Conservation (phyloP, 1,140 invertebrate genomes). For the Lordiphosa stackelbergi region DNA sequence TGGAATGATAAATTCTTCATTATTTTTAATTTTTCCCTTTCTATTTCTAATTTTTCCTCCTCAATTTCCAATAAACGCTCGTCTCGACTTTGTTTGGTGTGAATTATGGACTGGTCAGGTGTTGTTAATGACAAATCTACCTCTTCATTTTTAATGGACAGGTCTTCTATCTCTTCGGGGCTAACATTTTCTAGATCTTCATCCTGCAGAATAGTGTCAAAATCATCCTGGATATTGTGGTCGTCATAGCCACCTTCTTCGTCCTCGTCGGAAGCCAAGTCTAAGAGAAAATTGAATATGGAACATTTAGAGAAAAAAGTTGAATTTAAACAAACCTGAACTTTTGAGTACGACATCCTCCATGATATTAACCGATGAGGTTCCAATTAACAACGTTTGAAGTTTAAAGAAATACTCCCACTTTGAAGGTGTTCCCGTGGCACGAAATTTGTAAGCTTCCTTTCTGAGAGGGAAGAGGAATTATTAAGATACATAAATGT, state of each 20-base stretch:
- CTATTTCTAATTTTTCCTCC: conserved; percentile 20
- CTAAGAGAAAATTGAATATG: too few relatives aligned
- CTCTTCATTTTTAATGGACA: background rate
- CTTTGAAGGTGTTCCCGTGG: conserved; percentile 3
- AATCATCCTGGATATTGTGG: background rate
- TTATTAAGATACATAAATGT: background rate
- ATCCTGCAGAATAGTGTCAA: background rate
- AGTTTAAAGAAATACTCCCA: conserved; percentile 27
- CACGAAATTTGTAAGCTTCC: conserved; percentile 10
- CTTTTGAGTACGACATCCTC: conserved; percentile 4
- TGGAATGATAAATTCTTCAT: conserved; percentile 27
- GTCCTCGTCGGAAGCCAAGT: background rate
- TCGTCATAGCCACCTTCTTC: background rate
- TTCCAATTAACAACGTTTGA: conserved; percentile 15
- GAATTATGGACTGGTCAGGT: too few relatives aligned
- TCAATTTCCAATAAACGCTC: conserved; percentile 18
- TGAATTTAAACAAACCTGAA: background rate
- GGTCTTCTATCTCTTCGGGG: background rate
- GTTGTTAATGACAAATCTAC: too few relatives aligned
- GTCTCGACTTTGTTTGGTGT: background rate
- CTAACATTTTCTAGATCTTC: background rate
- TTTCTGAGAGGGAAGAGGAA: conserved; percentile 3
- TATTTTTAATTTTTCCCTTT: conserved; percentile 23
- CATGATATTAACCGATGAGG: conserved; percentile 6
- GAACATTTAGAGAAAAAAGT: background rate